phyloP scores from a whole-genome alignment of 1,140 invertebrate species.

The Anagrus nilaparvatae region DNA sequence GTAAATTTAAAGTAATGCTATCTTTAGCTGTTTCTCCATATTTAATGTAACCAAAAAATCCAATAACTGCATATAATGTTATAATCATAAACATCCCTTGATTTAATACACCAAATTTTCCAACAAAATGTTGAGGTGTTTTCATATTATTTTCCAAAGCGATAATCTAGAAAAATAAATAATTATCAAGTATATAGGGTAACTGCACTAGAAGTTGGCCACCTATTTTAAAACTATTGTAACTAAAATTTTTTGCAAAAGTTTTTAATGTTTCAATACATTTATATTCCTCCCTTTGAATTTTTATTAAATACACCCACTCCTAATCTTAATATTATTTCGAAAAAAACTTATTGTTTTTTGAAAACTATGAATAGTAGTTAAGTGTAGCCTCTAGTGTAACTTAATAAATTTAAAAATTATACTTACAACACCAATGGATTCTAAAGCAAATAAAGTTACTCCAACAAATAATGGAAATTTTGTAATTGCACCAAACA shows the following conservation, averaged over 20 bases:
- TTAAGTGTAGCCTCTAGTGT: too few species aligned
- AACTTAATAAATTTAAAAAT: slow-evolving; percentile 1
- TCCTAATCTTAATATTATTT: too few species aligned
- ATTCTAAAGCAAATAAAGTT: slow-evolving; percentile 78
- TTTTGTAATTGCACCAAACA: slow-evolving; percentile 44
- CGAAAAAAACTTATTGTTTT: background rate
- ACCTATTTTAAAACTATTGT: too few species aligned
- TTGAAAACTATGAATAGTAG: background rate
- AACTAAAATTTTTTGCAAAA: too few species aligned
- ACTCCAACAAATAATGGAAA: slow-evolving; percentile 76
- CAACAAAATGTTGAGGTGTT: slow-evolving; percentile 59
- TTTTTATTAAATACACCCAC: too few species aligned
- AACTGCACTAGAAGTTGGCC: too few species aligned
- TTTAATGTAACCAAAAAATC: slow-evolving; percentile 73
- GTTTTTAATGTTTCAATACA: too few species aligned
- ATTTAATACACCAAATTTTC: slow-evolving; percentile 65
- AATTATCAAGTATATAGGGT: too few species aligned
- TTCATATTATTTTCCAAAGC: slow-evolving; percentile 80
- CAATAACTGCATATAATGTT: slow-evolving; percentile 60
- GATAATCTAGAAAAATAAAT: slow-evolving; percentile 54
- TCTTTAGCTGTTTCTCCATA: slow-evolving; percentile 56
- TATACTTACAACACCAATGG: slow-evolving; percentile 69
- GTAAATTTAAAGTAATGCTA: slow-evolving; percentile 67
- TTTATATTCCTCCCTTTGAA: too few species aligned
- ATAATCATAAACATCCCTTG: slow-evolving; percentile 64